Evolutionary conservation across 1,140 invertebrate species (phyloP).

Genomic region (Nautilus pompilius): DNA sequence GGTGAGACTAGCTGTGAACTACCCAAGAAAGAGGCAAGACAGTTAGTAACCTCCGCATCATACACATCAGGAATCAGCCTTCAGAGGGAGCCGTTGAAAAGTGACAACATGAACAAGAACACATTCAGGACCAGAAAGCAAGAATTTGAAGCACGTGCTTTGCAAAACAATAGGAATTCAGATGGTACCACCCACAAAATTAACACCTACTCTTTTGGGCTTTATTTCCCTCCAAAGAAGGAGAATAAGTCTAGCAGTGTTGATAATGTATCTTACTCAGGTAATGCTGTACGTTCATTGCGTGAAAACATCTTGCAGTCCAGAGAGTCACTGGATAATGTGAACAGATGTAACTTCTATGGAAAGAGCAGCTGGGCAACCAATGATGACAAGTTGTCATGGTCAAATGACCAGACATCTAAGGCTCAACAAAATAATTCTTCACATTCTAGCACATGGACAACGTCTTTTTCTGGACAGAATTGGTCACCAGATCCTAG

Average conservation of each 20-base stretch:
- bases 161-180: conserved; percentile 24
- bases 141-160: conserved; percentile 23
- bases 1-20: not conserved
- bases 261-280: conserved; percentile 11
- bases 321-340: conserved; percentile 30
- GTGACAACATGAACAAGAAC: conserved; percentile 15
- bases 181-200: conserved; percentile 9
- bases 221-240: conserved; percentile 30
- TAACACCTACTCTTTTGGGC: conserved; percentile 29
- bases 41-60: conserved; percentile 9
- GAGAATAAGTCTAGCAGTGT: conserved; percentile 13
- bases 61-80: conserved; percentile 31
- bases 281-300: conserved; percentile 5
- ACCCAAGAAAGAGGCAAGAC: not conserved
- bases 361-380: too few species aligned
- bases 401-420: conserved; percentile 17
- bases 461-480: not conserved
- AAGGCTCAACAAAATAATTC: too few species aligned
- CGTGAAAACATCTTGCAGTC: conserved; percentile 28
- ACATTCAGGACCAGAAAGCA: conserved; percentile 20
- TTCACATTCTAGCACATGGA: too few species aligned
- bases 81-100: conserved; percentile 17
- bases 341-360: too few species aligned
- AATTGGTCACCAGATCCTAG: not conserved
- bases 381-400: too few species aligned